Percentiles rank a stretch among this genome's conserved stretches.
Conservation (phyloP, 2,888 invertebrate genomes). For the Aphidius colemani region DNA sequence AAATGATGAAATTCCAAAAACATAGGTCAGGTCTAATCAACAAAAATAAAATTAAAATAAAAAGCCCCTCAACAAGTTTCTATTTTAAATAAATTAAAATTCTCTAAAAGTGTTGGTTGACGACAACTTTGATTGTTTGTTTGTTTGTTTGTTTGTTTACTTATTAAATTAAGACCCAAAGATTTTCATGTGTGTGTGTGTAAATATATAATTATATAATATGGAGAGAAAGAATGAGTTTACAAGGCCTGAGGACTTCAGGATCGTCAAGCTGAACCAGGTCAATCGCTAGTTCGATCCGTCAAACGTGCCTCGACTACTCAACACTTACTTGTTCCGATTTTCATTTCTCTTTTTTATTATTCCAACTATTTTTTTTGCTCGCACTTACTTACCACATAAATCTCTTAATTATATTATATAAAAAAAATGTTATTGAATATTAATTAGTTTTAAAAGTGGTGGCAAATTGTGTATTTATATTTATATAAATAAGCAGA, state of each 20-base stretch:
- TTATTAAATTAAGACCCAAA: not conserved
- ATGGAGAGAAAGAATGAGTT: constrained; percentile 7
- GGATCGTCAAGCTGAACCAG: constrained; percentile 39
- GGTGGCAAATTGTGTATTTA: no score
- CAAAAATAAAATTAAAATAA: constrained; percentile 4
- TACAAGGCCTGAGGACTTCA: constrained; percentile 11
- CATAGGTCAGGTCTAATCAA: constrained; percentile 25
- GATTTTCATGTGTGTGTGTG: not conserved
- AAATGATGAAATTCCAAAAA: constrained; percentile 9
- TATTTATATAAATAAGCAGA: no score
- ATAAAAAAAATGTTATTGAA: no score
- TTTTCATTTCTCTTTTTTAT: constrained; percentile 9
- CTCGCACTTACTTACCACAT: not conserved
- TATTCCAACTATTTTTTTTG: not conserved
- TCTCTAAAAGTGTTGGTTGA: not conserved
- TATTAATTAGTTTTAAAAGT: no score
- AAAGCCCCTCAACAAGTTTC: not conserved
- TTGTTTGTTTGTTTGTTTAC: not conserved
- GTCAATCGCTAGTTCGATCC: constrained; percentile 51
- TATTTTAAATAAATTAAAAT: constrained; percentile 21
- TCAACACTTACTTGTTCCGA: constrained; percentile 31
- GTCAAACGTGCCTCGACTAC: constrained; percentile 46
- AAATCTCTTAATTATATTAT: no score
- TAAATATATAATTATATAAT: not conserved
- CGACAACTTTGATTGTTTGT: no score